Evolutionary conservation across 2,888 invertebrate genomes (phyloP).

Genomic region (Lumbricus terrestris): DNA sequence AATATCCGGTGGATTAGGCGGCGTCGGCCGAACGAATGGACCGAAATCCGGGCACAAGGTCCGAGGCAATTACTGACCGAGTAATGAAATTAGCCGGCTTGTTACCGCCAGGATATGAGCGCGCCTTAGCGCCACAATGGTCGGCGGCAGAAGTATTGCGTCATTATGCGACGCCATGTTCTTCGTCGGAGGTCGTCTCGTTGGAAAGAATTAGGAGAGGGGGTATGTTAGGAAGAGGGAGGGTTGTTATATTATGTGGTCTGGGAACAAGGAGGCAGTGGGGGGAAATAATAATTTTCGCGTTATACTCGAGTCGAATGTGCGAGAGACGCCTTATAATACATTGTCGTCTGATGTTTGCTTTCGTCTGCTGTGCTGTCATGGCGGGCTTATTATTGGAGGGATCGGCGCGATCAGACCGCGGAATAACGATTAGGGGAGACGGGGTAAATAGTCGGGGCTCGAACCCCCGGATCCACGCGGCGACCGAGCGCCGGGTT

Average conservation of each 20-base stretch:
- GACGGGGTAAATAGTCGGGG: not conserved
- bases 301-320: not conserved
- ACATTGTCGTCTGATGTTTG: slow-evolving; percentile 3
- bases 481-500: not conserved
- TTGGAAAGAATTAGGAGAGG: too few relatives aligned
- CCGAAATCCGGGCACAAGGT: not conserved
- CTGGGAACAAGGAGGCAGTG: not conserved
- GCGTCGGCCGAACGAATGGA: not conserved
- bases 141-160: not conserved
- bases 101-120: not conserved
- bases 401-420: not conserved
- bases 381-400: not conserved
- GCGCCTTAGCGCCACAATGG: not conserved
- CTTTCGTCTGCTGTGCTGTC: not conserved
- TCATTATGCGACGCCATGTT: slow-evolving; percentile 7
- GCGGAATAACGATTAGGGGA: not conserved
- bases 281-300: not conserved
- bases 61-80: slow-evolving; percentile 9
- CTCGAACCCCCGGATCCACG: not conserved
- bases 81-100: slow-evolving; percentile 15
- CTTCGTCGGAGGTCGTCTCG: not conserved
- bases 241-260: not conserved
- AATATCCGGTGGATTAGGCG: slow-evolving; percentile 10
- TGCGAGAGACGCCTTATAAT: not conserved
- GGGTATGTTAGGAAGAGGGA: not conserved